These are phyloP conservation scores for Oryctolagus cuniculus DNA, from an alignment of 2,113 vertebrate species.

Conservation along the genomic window DNA sequence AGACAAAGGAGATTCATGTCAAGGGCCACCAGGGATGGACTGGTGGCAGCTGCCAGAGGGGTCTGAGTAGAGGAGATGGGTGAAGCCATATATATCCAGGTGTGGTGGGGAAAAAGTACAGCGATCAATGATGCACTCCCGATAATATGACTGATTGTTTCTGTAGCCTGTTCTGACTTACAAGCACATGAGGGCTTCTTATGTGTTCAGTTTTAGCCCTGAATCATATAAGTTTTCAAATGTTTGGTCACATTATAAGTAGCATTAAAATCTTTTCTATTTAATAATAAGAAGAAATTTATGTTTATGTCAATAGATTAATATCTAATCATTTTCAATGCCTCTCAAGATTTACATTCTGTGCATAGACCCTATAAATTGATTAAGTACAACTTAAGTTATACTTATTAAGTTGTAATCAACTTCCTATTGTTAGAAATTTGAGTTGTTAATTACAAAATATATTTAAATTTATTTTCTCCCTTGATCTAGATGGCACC, in stretches of 20 bases:
- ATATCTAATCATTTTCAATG: constrained; percentile 1
- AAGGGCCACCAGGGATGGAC: background rate
- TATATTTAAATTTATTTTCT: background rate
- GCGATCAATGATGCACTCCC: background rate
- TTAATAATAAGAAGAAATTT: background rate
- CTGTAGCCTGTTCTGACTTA: background rate
- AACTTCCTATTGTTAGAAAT: background rate
- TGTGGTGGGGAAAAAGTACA: background rate
- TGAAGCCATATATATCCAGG: background rate
- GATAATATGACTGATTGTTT: background rate
- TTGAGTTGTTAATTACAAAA: background rate
- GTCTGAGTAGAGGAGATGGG: background rate
- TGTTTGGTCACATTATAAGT: background rate
- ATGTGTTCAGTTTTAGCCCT: background rate
- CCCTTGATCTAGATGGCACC: background rate
- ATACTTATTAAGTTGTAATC: background rate
- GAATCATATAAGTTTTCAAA: background rate
- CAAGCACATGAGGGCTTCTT: background rate
- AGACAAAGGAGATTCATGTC: background rate
- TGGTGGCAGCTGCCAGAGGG: background rate
- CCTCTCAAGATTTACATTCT: background rate
- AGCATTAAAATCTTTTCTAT: background rate
- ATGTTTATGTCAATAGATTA: background rate
- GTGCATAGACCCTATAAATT: background rate
- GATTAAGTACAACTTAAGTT: too few species aligned